Percentiles rank a stretch among this genome's conserved stretches.
Evolutionary conservation across 1,140 invertebrate species (phyloP).

Genomic region (Plodia interpunctella): DNA sequence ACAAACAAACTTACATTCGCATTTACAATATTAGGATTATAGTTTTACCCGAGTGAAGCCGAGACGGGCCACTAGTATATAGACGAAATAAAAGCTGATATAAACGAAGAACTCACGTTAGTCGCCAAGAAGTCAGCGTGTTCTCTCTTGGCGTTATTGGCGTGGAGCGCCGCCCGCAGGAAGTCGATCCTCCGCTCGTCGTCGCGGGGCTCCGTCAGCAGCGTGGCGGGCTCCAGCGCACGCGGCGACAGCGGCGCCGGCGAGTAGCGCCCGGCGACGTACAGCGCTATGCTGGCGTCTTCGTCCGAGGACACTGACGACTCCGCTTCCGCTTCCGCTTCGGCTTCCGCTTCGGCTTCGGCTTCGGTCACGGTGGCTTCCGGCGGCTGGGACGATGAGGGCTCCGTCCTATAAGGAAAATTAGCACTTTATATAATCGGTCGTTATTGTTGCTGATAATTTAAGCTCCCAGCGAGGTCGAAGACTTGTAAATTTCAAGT

Average conservation of each 20-base stretch:
- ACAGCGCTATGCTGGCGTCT: constrained; percentile 38
- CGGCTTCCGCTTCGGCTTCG: constrained; percentile 14
- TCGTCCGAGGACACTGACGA: constrained; percentile 29
- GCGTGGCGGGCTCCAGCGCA: constrained; percentile 88
- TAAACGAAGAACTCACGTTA: neutral
- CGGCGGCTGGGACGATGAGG: constrained; percentile 8
- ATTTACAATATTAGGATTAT: too few species aligned
- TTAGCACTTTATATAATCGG: too few species aligned
- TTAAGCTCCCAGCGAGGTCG: too few species aligned
- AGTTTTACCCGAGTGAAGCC: too few species aligned
- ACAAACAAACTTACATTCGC: too few species aligned
- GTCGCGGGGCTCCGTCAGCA: constrained; percentile 88
- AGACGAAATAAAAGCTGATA: too few species aligned
- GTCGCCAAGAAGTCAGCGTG: neutral
- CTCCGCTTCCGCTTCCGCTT: constrained; percentile 39
- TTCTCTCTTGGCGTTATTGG: constrained; percentile 1
- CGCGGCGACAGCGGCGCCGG: constrained; percentile 76
- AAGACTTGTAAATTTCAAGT: too few species aligned
- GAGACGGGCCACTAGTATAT: too few species aligned
- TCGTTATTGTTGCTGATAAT: too few species aligned
- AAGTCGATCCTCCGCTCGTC: constrained; percentile 87
- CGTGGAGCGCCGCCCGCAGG: constrained; percentile 78
- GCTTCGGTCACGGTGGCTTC: too few species aligned
- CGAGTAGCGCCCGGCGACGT: too few species aligned
- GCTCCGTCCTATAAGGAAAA: neutral